A percentile compares a stretch with the other conserved stretches of the same genome.
These are phyloP conservation scores for Cephus pulcher DNA, from an alignment of 2,888 invertebrate species.

Conservation along the genomic window DNA sequence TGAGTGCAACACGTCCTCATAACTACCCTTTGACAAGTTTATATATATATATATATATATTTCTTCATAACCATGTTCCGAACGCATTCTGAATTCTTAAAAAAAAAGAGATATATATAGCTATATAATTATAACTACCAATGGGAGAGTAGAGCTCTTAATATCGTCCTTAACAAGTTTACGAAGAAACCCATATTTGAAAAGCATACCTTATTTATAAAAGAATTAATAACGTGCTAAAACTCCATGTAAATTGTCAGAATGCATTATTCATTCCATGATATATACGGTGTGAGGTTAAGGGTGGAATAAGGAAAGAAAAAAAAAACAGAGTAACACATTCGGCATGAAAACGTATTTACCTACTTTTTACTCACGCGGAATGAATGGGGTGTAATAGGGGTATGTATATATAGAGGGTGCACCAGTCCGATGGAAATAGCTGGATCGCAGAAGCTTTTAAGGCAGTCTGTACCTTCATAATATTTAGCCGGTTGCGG, in stretches of 20 bases:
- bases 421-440: too few species aligned
- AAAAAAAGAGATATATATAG: neutral
- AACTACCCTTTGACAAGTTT: too few species aligned
- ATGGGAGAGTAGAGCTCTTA: neutral
- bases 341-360: too few species aligned
- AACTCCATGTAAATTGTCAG: neutral
- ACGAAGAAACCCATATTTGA: neutral
- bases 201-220: neutral
- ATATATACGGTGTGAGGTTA: neutral
- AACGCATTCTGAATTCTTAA: neutral
- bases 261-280: neutral
- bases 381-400: too few species aligned
- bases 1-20: too few species aligned
- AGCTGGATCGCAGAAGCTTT: too few species aligned
- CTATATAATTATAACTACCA: neutral
- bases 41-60: neutral
- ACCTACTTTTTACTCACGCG: too few species aligned
- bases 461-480: too few species aligned
- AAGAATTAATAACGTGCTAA: too few species aligned
- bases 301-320: neutral
- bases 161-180: neutral
- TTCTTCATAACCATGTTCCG: neutral
- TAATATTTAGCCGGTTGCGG: too few species aligned
- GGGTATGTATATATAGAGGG: too few species aligned
- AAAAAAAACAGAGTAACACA: neutral